phyloP scores from a whole-genome alignment of 2,113 vertebrate species.

The Myocastor coypus region DNA sequence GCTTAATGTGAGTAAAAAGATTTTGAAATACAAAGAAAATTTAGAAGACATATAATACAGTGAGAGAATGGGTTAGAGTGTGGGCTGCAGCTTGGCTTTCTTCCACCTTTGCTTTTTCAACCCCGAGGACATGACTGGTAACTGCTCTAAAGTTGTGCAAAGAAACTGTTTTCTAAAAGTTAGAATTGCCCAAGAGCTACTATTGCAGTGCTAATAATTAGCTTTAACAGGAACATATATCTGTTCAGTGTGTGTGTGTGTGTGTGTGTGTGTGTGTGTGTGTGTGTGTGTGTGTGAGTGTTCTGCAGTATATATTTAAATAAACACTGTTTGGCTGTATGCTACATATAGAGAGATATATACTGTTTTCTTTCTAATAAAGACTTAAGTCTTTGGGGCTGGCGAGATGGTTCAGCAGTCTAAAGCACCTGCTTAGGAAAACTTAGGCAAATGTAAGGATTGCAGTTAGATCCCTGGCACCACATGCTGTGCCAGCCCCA shows the following conservation, averaged over 20 bases:
- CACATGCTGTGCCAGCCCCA: too few species aligned
- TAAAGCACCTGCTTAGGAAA: too few species aligned
- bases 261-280: background rate
- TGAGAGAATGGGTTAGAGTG: background rate
- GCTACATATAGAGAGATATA: background rate
- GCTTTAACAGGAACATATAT: background rate
- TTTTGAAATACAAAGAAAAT: background rate
- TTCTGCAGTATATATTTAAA: background rate
- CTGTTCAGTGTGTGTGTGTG: rapidly evolving
- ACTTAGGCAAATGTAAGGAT: too few species aligned
- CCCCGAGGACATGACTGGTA: background rate
- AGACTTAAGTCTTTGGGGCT: too few species aligned
- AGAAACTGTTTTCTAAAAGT: background rate
- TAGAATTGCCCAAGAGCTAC: background rate
- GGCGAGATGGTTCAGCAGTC: too few species aligned
- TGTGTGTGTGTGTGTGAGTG: background rate
- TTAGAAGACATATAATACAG: background rate
- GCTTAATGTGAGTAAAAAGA: background rate
- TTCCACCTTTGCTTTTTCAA: background rate
- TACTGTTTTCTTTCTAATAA: background rate
- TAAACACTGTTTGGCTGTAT: background rate
- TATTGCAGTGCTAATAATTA: background rate
- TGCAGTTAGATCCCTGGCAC: too few species aligned
- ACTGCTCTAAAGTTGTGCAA: background rate
- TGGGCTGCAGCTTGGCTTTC: background rate